Base-by-base conservation (phyloP, 2,113 vertebrate species). In the Anguilla japonica region DNA sequence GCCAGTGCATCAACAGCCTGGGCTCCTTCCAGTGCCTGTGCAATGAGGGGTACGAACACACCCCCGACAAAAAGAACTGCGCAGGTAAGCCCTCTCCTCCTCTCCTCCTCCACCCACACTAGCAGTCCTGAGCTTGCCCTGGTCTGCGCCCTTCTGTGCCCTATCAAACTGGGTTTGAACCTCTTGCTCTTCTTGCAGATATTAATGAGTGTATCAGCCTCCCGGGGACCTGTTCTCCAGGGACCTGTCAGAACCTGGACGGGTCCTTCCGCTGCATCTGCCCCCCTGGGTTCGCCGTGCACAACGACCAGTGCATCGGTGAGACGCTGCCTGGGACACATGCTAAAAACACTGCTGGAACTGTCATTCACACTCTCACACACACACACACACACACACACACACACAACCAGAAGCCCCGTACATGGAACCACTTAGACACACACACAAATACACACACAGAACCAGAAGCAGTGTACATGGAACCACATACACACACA, bases 211-310 rank as follows among this genome's bases (percentile, higher is more conserved):
- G 98, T 0, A 92, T 97, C 88, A 97, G 96, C 89, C 93, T 96
- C 7, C 93, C 94, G 0, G 97, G 97, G 2, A 97, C 96, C 67
- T 99, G 98, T 87, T 96, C 97, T 16, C 97, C 97, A 0, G 98
- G 98, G 85, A 98, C 97, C 8, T 99, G 98, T 90, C 97, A 99
- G 94, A 99, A 99, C 89, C 91, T 98, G 46, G 96, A 98, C 63
- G 98, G 98, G 16, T 98, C 98, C 3, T 99, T 99, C 95, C 96
- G 96, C 85, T 99, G 98, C 84, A 97, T 99, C 94, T 99, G 98
- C 79, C 97, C 98, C 0, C 93, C 94, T 0, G 97, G 98, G 16
- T 99, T 98, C 13, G 96, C 97, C 84, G 96, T 98, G 85, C 97
- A 98, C 91, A 98, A 97, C 0, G 97, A 98, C 91, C 96, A 96